These are phyloP conservation scores for Eremobia ochroleuca DNA, from an alignment of 2,888 invertebrate genomes.

Conservation along the genomic window DNA sequence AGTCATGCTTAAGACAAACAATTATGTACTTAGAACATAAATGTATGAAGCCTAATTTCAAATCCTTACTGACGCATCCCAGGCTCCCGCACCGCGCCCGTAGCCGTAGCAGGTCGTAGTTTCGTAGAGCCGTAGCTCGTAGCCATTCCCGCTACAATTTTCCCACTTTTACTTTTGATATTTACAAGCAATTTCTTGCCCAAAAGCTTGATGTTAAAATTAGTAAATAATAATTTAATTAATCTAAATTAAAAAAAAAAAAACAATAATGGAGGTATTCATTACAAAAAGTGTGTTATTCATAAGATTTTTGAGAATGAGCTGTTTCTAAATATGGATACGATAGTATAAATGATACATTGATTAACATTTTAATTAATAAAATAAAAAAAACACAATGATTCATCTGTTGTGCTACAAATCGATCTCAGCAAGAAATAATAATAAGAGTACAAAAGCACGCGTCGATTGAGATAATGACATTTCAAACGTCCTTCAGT, in stretches of 20 bases:
- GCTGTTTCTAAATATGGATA: constrained; percentile 7
- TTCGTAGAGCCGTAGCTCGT: constrained; percentile 29
- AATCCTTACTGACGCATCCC: constrained; percentile 17
- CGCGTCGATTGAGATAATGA: constrained; percentile 71
- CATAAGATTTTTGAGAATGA: neutral
- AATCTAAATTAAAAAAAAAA: neutral
- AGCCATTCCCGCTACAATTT: constrained; percentile 12
- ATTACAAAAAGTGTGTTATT: neutral
- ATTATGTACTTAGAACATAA: constrained; percentile 24
- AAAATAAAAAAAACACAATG: constrained; percentile 46
- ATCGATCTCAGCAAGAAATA: constrained; percentile 55
- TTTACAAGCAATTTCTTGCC: no score
- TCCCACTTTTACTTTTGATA: neutral
- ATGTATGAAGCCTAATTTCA: constrained; percentile 4
- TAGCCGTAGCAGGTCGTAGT: constrained; percentile 43
- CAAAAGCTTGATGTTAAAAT: neutral
- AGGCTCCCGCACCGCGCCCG: constrained; percentile 4
- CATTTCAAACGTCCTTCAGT: constrained; percentile 86
- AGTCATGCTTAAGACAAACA: constrained; percentile 61
- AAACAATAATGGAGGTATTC: neutral
- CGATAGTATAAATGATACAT: constrained; percentile 20
- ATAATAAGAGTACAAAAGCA: constrained; percentile 67
- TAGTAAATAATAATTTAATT: no score
- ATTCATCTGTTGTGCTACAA: constrained; percentile 58
- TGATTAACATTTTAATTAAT: constrained; percentile 46